Evolutionary conservation across 2,797 vertebrate species (phyloP).

Genomic region (Amphiprion clarkii): DNA sequence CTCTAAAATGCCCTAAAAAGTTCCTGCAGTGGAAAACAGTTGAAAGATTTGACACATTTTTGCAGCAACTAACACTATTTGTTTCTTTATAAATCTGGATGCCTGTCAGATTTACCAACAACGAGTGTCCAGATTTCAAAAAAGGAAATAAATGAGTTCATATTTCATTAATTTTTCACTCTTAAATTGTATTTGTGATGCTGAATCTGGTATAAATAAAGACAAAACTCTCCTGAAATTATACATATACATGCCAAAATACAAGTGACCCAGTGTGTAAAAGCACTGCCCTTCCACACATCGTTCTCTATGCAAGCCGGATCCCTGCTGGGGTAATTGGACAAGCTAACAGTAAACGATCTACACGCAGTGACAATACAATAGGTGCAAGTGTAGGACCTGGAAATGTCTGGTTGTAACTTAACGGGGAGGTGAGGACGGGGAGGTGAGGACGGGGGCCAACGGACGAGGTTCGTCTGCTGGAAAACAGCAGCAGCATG

Average conservation of each 20-base stretch:
- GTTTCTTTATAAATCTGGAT: too few relatives aligned
- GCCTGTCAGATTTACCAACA: too few relatives aligned
- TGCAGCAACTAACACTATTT: too few relatives aligned
- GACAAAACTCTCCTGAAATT: not conserved
- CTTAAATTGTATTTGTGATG: too few relatives aligned
- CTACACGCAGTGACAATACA: conserved; percentile 18
- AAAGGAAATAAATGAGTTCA: too few relatives aligned
- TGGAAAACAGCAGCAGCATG: conserved; percentile 64
- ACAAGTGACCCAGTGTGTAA: conserved; percentile 8
- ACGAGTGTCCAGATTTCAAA: too few relatives aligned
- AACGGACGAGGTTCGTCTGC: conserved; percentile 36
- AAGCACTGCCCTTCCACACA: not conserved
- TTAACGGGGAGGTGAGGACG: conserved; percentile 47
- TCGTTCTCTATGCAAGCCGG: not conserved
- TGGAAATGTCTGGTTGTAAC: conserved; percentile 47
- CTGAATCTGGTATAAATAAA: not conserved
- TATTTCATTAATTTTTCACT: too few relatives aligned
- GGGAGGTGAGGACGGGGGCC: conserved; percentile 44
- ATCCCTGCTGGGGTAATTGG: conserved; percentile 40
- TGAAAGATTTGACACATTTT: too few relatives aligned
- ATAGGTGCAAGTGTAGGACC: conserved; percentile 41
- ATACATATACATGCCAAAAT: not conserved
- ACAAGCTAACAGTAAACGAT: conserved; percentile 24
- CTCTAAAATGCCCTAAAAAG: too few relatives aligned
- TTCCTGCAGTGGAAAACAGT: too few relatives aligned